A percentile compares a stretch with the other conserved stretches of the same genome.
These are phyloP conservation scores for Urocyon cinereoargenteus DNA, from an alignment of 2,797 vertebrate genomes.

Conservation along the genomic window DNA sequence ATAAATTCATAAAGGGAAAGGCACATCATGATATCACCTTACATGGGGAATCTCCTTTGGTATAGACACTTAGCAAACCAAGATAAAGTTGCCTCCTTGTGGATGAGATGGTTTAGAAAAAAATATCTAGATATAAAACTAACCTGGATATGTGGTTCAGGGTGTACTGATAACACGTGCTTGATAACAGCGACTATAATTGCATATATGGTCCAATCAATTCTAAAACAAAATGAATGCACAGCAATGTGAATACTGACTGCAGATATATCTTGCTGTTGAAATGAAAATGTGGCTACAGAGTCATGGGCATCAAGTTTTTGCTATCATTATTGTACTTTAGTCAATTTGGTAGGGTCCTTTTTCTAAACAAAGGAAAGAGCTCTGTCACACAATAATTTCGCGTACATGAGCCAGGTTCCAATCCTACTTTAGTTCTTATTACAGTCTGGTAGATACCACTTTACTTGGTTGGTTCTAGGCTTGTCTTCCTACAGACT, in stretches of 20 bases:
- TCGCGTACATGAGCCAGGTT: neutral
- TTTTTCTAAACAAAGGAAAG: neutral
- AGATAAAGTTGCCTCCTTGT: neutral
- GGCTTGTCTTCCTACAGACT: neutral
- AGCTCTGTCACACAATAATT: neutral
- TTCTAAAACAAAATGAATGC: neutral
- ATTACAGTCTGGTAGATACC: neutral
- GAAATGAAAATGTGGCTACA: neutral
- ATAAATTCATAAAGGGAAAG: neutral
- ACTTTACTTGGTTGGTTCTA: neutral
- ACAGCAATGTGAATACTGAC: neutral
- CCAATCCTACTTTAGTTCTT: neutral
- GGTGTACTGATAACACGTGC: neutral
- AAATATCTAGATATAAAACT: constrained; percentile 12
- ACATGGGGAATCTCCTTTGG: neutral
- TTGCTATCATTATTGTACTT: neutral
- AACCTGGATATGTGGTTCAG: too few species aligned
- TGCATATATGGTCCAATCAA: neutral
- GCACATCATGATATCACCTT: neutral
- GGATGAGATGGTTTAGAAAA: neutral
- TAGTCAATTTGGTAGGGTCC: neutral
- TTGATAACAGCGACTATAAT: neutral
- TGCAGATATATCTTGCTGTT: neutral
- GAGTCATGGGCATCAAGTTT: neutral
- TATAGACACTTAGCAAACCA: neutral